Evolutionary conservation across 2,797 vertebrate species (phyloP).

Genomic region (Notoglanidium macrostoma): DNA sequence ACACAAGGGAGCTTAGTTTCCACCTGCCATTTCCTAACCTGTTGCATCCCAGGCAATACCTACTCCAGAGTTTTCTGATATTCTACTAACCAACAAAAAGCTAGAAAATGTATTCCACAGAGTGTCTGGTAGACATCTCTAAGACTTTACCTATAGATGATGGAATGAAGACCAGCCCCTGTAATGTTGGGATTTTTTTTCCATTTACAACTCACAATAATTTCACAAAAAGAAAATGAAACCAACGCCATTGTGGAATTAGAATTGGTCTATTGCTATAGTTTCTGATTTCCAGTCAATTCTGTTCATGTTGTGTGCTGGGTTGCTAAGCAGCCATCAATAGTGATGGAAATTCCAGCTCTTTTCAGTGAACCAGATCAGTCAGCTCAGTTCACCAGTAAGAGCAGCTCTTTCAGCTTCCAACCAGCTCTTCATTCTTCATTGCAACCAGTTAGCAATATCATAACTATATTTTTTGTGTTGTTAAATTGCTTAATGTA

Average conservation of each 20-base stretch:
- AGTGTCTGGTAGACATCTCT: too few relatives aligned
- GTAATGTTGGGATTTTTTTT: neutral
- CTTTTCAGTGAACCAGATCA: constrained; percentile 1
- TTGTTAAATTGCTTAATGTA: too few relatives aligned
- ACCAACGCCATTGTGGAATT: neutral
- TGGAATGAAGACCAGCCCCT: neutral
- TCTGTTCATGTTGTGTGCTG: constrained; percentile 7
- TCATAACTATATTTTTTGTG: neutral
- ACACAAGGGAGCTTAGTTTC: neutral
- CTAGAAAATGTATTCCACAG: neutral
- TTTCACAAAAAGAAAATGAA: neutral
- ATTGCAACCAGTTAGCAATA: neutral
- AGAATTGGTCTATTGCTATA: neutral
- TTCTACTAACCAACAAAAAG: neutral
- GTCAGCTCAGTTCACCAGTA: neutral
- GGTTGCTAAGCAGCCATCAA: constrained; percentile 21
- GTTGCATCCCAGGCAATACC: neutral
- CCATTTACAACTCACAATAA: neutral
- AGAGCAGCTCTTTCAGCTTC: constrained; percentile 8
- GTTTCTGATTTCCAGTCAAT: neutral
- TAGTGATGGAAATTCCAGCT: constrained; percentile 18
- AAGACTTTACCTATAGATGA: neutral
- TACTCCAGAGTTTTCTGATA: neutral
- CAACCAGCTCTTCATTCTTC: neutral
- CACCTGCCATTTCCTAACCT: neutral